Evolutionary conservation across 2,797 vertebrate genomes (phyloP).

Genomic region (Cebuella pygmaea): DNA sequence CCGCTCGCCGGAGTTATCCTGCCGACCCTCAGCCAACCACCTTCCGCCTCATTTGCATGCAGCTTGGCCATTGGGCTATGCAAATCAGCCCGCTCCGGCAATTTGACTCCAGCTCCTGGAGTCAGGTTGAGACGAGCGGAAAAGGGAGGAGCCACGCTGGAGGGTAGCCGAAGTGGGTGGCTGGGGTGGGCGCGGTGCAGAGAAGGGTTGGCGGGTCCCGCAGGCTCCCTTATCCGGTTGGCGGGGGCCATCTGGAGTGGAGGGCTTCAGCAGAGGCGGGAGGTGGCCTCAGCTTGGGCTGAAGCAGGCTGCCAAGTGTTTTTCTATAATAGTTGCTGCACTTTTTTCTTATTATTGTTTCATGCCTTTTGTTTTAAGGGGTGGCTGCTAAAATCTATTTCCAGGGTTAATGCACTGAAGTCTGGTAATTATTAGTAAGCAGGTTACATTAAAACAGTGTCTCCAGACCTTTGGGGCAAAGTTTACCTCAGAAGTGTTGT

Average conservation of each 20-base stretch:
- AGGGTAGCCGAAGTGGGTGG: not conserved
- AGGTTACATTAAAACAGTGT: conserved; percentile 62
- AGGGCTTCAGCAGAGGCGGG: not conserved
- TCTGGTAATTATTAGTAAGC: conserved; percentile 71
- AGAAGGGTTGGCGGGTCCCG: not conserved
- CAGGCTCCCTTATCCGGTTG: not conserved
- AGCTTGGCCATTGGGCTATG: conserved; percentile 76
- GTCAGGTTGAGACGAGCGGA: not conserved
- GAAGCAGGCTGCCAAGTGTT: conserved; percentile 51
- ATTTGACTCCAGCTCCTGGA: conserved; percentile 10
- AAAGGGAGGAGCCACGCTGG: conserved; percentile 36
- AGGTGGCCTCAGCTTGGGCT: not conserved
- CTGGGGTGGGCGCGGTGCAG: not conserved
- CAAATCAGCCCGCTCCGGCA: conserved; percentile 64
- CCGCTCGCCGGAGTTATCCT: conserved; percentile 60
- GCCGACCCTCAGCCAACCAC: conserved; percentile 77
- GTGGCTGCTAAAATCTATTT: conserved; percentile 66
- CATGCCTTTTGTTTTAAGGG: conserved; percentile 57
- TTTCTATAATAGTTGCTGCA: conserved; percentile 54
- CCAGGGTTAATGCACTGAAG: conserved; percentile 46
- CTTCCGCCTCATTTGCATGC: conserved; percentile 75
- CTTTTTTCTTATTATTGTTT: conserved; percentile 26
- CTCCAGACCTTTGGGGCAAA: conserved; percentile 63
- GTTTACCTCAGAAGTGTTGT: conserved; percentile 64
- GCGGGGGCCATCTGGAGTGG: not conserved